A percentile compares a stretch with the other conserved stretches of the same genome.
Conservation (phyloP, 2,797 vertebrate species). For the Platyrinchus mystaceus region DNA sequence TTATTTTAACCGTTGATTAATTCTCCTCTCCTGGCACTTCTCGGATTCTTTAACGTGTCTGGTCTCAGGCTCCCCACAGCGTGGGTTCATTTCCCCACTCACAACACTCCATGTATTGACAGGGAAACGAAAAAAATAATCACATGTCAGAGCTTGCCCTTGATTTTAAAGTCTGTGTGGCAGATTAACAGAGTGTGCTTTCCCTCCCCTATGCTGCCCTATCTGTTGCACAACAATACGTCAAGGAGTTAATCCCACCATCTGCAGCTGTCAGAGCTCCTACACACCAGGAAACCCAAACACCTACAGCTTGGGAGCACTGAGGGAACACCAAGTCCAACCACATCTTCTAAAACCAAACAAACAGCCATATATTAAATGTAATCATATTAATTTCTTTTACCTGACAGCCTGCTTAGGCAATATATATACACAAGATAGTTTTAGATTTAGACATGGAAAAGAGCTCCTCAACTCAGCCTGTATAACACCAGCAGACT, state of each 20-base stretch:
- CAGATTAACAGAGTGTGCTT: not conserved
- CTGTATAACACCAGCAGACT: not conserved
- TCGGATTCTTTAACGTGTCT: constrained; percentile 10
- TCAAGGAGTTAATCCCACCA: constrained; percentile 59
- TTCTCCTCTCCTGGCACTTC: constrained; percentile 6
- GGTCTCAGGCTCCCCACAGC: not conserved
- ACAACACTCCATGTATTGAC: not conserved
- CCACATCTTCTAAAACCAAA: not conserved
- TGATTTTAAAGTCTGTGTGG: constrained; percentile 32
- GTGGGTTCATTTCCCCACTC: not conserved
- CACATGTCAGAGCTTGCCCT: constrained; percentile 40
- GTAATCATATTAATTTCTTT: not conserved
- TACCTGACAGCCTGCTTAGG: not conserved
- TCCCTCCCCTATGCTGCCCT: not conserved
- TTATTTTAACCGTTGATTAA: constrained; percentile 15
- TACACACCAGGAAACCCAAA: not conserved
- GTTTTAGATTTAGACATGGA: not conserved
- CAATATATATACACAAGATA: not conserved
- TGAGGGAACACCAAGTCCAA: not conserved
- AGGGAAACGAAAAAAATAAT: constrained; percentile 34
- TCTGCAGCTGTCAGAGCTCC: constrained; percentile 37
- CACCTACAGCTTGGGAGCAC: not conserved
- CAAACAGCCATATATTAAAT: not conserved
- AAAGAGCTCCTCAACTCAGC: not conserved
- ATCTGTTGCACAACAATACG: constrained; percentile 23